Evolutionary conservation across 2,888 invertebrate genomes (phyloP).

Genomic region (Leucoptera coffeella): DNA sequence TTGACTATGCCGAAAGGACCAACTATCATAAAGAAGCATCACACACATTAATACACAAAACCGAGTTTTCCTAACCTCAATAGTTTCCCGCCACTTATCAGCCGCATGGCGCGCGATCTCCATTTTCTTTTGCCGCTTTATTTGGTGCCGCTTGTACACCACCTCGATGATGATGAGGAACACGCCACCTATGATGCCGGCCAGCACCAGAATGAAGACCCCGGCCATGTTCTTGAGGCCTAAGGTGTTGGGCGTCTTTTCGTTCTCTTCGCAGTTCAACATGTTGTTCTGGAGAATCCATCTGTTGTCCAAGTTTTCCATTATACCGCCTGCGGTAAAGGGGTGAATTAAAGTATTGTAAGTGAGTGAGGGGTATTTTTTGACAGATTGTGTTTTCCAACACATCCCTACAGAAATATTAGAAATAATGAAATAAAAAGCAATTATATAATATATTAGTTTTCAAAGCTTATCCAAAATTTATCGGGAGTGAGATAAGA

Average conservation of each 20-base stretch:
- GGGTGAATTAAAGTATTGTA: too few species aligned
- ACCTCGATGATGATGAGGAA: conserved; percentile 95
- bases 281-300: conserved; percentile 90
- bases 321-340: conserved; percentile 97
- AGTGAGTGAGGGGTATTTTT: too few species aligned
- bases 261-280: conserved; percentile 81
- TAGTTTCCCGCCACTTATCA: conserved; percentile 92
- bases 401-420: too few species aligned
- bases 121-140: conserved; percentile 89
- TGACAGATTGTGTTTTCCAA: too few species aligned
- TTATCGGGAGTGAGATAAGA: too few species aligned
- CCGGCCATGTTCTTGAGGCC: conserved; percentile 99
- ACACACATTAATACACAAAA: too few species aligned
- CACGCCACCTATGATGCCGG: conserved; percentile 96
- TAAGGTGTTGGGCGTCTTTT: conserved; percentile 94
- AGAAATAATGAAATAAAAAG: too few species aligned
- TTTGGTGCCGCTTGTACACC: conserved; percentile 95
- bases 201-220: conserved; percentile 94
- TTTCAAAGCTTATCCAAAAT: too few species aligned
- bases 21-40: too few species aligned
- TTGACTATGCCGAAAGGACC: too few species aligned
- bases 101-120: conserved; percentile 94
- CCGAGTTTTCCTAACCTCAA: conserved; percentile 65
- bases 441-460: too few species aligned
- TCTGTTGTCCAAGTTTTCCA: conserved; percentile 93